Evolutionary conservation across 2,113 vertebrate species (phyloP), one percentile per base, ranked within the genome.

Genomic region (Saccopteryx bilineata): DNA sequence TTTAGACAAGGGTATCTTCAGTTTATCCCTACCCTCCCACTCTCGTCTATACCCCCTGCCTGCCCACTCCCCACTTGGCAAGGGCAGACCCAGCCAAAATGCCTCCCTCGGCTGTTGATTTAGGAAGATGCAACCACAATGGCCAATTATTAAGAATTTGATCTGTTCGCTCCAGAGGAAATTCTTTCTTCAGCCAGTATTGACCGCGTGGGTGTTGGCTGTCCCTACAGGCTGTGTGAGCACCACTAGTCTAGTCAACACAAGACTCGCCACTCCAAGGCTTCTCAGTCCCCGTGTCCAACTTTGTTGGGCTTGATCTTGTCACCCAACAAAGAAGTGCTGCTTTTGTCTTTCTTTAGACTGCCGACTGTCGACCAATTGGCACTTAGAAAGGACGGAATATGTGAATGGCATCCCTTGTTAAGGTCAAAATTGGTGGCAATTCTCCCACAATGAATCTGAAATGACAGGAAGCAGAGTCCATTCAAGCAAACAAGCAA

Each of bases 121-220:
- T 87, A 94, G 92, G 81, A 84, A 50, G 33, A 74, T 52, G 1
- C 66, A 89, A 46, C 75, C 91, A 81, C 72, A 92, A 39, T 79
- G 71, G 71, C 68, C 84, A 56, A 11, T 90, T 76, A 81, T 89
- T 91, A 89, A 39, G 84, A 66, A 24, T 80, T 61, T 48, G 63
- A 71, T 87, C 91, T 83, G 91, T 94, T 83, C 23, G n/a, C 50
- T 17, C 90, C 89, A 21, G 14, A 50, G 63, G 74, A 96, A 95
- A 84, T 69, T 54, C 74, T 92, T 92, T 54, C 85, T 92, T 39
- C 39, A 12, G 52, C 19, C 8, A 4, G 83, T 86, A 68, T 69
- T 79, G 83, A n/a, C 74, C 28, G 26, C 6, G 50, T 74, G 63
- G 72, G 61, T 0, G 7, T 93, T 68, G n/a, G 52, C 33, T 85